Conservation (phyloP, 2,888 invertebrate genomes). For the Podotricha telesiphe region DNA sequence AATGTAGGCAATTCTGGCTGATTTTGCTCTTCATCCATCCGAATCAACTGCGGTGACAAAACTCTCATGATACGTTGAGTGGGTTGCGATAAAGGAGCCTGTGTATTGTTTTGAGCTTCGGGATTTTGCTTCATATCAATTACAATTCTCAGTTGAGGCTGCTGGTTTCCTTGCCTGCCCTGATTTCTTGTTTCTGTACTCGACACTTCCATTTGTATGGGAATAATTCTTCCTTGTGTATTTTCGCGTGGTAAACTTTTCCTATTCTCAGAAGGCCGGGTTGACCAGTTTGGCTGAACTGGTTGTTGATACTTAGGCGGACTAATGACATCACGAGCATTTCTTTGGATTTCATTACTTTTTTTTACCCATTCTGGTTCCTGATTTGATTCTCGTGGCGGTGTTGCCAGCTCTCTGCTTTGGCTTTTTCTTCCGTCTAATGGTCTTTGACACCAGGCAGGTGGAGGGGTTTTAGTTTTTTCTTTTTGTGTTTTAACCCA, state of each 20-base stretch:
- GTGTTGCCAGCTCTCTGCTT: conserved; percentile 70
- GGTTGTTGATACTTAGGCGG: conserved; percentile 75
- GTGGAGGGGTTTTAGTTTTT: conserved; percentile 79
- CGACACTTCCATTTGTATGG: conserved; percentile 86
- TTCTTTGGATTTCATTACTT: conserved; percentile 72
- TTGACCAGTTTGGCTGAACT: conserved; percentile 75
- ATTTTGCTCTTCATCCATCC: conserved; percentile 68
- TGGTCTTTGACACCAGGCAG: conserved; percentile 74
- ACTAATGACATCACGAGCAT: conserved; percentile 69
- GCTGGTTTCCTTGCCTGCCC: conserved; percentile 58
- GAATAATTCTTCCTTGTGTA: conserved; percentile 82
- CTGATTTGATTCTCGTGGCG: conserved; percentile 67
- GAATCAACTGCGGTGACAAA: conserved; percentile 79
- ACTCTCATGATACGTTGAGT: conserved; percentile 82
- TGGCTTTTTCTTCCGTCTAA: conserved; percentile 68
- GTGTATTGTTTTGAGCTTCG: conserved; percentile 51
- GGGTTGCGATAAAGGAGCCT: conserved; percentile 69
- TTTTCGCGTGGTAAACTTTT: conserved; percentile 73
- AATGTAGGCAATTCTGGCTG: conserved; percentile 70
- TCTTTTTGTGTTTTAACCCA: conserved; percentile 79
- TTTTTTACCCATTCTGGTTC: conserved; percentile 79
- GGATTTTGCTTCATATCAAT: conserved; percentile 73
- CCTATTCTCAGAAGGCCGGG: conserved; percentile 74
- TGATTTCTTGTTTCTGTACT: conserved; percentile 66
- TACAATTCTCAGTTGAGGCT: conserved; percentile 75